Conservation (phyloP, 2,113 vertebrate species). For the Athene noctua region DNA sequence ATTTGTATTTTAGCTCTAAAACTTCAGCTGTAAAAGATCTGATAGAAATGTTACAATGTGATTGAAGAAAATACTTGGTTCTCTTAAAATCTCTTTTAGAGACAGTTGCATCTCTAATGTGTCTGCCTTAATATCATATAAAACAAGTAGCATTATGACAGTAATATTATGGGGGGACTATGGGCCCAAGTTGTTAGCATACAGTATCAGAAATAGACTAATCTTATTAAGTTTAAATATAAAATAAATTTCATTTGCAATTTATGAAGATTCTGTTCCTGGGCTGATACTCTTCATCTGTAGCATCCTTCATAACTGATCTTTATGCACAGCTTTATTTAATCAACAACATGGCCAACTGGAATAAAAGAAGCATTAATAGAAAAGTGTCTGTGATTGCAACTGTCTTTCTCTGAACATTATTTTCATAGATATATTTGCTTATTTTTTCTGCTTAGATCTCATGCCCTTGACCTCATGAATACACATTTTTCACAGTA, state of each 20-base stretch:
- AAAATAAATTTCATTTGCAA: slow-evolving; percentile 13
- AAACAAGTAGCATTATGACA: background rate
- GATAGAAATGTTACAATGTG: background rate
- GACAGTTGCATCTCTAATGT: background rate
- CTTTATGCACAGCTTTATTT: background rate
- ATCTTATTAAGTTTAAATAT: slow-evolving; percentile 30
- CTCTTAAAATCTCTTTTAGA: background rate
- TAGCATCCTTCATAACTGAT: background rate
- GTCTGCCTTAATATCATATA: background rate
- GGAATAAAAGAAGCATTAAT: background rate
- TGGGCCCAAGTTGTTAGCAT: background rate
- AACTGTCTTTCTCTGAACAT: background rate
- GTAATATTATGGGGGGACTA: background rate
- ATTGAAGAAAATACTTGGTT: background rate
- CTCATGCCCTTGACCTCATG: background rate
- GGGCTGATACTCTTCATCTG: background rate
- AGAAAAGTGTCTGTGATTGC: background rate
- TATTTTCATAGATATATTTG: background rate
- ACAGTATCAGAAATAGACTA: background rate
- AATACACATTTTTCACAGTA: slow-evolving; percentile 2
- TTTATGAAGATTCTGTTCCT: slow-evolving; percentile 9
- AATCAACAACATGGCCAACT: background rate
- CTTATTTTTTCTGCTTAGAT: background rate
- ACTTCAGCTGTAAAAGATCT: background rate
- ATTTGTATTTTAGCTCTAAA: background rate